A percentile compares a stretch with the other conserved stretches of the same genome.
phyloP scores from a whole-genome alignment of 2,113 vertebrate genomes.

The Tragulus kanchil region DNA sequence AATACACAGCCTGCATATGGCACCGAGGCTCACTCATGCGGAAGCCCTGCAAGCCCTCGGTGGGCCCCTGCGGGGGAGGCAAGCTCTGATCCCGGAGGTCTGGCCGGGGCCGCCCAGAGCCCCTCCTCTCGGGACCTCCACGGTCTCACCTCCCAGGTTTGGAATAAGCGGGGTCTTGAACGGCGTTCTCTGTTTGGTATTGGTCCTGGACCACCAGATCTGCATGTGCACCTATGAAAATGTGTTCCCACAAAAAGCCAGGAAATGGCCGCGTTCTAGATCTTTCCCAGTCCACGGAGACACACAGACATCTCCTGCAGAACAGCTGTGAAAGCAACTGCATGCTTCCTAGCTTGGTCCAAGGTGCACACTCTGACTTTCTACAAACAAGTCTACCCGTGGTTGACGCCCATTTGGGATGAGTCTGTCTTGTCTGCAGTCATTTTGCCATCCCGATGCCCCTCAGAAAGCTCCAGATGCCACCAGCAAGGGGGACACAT shows the following conservation, averaged over 20 bases:
- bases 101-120: background rate
- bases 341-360: background rate
- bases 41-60: background rate
- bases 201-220: background rate
- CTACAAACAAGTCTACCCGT: background rate
- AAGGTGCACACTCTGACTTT: accelerated
- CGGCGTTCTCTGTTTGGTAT: background rate
- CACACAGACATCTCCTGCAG: background rate
- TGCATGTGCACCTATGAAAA: background rate
- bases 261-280: background rate
- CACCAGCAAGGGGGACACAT: accelerated
- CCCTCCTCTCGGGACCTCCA: background rate
- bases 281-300: background rate
- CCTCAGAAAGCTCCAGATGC: background rate
- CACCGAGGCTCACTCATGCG: background rate
- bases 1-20: background rate
- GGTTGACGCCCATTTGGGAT: background rate
- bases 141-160: background rate
- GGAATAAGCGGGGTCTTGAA: background rate
- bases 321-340: background rate
- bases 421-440: accelerated
- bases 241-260: accelerated
- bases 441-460: background rate
- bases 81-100: background rate
- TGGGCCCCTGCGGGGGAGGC: background rate